Percentiles rank a stretch among this genome's conserved stretches.
phyloP scores from a whole-genome alignment of 2,797 vertebrate species.

The Rhinoraja longicauda region DNA sequence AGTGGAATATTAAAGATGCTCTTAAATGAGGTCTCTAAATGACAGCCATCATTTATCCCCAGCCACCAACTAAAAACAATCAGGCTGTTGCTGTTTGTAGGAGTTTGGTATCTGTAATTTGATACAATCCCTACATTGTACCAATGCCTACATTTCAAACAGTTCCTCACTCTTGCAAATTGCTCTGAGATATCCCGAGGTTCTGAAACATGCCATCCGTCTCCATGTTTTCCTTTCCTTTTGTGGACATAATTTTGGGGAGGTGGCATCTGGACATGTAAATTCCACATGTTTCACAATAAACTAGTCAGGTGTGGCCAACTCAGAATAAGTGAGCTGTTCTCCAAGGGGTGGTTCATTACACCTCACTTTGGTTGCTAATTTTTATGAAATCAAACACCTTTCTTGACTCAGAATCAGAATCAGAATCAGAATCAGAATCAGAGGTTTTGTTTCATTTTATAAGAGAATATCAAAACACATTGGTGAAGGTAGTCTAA shows the following conservation, averaged over 20 bases:
- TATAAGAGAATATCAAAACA: background rate
- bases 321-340: background rate
- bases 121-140: background rate
- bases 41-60: background rate
- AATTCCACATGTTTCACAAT: background rate
- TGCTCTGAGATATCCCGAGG: background rate
- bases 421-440: too few relatives aligned
- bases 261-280: background rate
- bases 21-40: background rate
- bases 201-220: background rate
- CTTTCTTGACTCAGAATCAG: background rate
- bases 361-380: background rate
- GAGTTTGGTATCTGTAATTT: background rate
- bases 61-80: background rate
- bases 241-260: too few relatives aligned
- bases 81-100: background rate
- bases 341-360: too few relatives aligned
- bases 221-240: background rate
- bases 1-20: too few relatives aligned
- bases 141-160: background rate
- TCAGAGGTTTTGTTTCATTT: background rate
- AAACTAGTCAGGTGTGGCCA: background rate
- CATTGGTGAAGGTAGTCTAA: background rate
- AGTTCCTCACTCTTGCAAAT: background rate
- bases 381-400: background rate